These are phyloP conservation scores for Enteromius mattozi DNA, from an alignment of 2,797 vertebrate genomes.

Conservation along the genomic window DNA sequence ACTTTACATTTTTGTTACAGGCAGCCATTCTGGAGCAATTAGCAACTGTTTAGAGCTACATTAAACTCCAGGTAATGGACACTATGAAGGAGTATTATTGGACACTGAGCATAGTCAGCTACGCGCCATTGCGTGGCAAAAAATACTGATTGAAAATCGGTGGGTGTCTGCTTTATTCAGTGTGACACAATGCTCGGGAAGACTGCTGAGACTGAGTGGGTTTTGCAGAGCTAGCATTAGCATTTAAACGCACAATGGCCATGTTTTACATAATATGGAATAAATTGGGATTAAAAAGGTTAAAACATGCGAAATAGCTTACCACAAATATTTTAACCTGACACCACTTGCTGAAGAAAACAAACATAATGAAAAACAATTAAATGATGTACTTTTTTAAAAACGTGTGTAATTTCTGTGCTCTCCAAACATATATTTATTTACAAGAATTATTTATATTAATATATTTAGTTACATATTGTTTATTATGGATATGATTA, in stretches of 20 bases:
- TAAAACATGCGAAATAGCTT: background rate
- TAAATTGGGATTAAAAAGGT: background rate
- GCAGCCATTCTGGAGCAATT: constrained; percentile 64
- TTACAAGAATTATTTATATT: background rate
- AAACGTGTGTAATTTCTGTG: background rate
- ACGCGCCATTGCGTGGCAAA: constrained; percentile 16
- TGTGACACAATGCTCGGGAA: background rate
- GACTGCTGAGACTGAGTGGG: constrained; percentile 5
- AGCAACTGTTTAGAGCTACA: constrained; percentile 37
- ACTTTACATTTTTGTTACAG: constrained; percentile 62
- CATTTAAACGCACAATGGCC: background rate
- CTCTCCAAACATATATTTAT: background rate
- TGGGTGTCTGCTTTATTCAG: constrained; percentile 39
- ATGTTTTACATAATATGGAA: background rate
- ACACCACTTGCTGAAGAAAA: background rate
- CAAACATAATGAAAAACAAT: background rate
- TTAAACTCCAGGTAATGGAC: constrained; percentile 37
- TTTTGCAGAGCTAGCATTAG: constrained; percentile 9
- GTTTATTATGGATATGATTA: background rate
- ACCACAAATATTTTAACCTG: background rate
- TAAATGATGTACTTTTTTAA: background rate
- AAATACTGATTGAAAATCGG: constrained; percentile 47
- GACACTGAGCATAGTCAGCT: constrained; percentile 26
- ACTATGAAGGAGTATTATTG: constrained; percentile 32
- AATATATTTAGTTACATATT: background rate